Conservation (phyloP, 2,113 vertebrate genomes). For the Vireo altiloquus region DNA sequence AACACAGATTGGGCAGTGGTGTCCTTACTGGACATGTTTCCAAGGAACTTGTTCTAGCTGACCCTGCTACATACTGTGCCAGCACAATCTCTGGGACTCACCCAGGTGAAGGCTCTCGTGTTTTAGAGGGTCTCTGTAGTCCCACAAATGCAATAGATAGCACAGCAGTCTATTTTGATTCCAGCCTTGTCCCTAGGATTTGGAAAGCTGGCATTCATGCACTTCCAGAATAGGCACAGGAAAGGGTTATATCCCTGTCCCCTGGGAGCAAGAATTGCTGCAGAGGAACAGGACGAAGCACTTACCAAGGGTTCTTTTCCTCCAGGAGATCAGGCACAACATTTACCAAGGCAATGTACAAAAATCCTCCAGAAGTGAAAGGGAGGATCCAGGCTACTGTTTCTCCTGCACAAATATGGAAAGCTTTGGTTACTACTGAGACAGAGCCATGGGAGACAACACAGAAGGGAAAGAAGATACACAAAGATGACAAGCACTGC, state of each 20-base stretch:
- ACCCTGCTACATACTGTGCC: neutral
- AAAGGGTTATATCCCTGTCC: neutral
- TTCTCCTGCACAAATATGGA: conserved; percentile 67
- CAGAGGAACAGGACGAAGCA: neutral
- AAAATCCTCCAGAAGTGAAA: conserved; percentile 94
- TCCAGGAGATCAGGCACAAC: conserved; percentile 93
- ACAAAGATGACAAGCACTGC: neutral
- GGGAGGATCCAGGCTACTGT: conserved; percentile 91
- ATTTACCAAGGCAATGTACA: conserved; percentile 95
- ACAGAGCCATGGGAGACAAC: neutral
- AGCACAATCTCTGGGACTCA: neutral
- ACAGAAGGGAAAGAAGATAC: neutral
- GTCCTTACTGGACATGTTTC: neutral
- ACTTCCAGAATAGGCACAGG: neutral
- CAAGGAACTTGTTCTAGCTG: neutral
- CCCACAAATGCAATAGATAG: neutral
- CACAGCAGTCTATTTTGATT: neutral
- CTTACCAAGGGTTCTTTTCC: conserved; percentile 89
- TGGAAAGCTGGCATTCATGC: neutral
- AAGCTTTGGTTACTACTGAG: neutral
- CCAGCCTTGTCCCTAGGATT: neutral
- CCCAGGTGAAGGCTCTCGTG: neutral
- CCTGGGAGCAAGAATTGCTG: neutral
- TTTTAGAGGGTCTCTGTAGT: neutral
- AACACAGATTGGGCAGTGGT: neutral